A percentile compares a stretch with the other conserved stretches of the same genome.
Evolutionary conservation across 1,140 invertebrate species (phyloP).

Genomic region (Tetramorium alpestre): DNA sequence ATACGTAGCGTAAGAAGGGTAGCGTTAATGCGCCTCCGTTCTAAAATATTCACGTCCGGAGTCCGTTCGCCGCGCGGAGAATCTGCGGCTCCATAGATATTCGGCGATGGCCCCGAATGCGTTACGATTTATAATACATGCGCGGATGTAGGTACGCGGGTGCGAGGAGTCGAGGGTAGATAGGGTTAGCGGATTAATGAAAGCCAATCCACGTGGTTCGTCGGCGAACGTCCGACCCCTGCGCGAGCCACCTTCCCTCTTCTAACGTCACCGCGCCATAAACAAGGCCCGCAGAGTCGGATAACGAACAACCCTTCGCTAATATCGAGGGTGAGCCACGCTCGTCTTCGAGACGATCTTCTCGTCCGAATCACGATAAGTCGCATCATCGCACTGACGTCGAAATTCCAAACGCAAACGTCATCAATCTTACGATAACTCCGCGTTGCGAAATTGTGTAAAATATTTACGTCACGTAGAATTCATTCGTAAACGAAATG

Average conservation of each 20-base stretch:
- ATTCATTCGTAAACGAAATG: neutral
- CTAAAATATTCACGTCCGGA: constrained; percentile 84
- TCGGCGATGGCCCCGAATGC: constrained; percentile 78
- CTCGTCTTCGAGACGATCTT: constrained; percentile 52
- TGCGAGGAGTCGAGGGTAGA: constrained; percentile 69
- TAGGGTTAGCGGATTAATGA: constrained; percentile 85
- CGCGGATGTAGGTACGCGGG: constrained; percentile 60
- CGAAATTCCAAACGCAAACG: neutral
- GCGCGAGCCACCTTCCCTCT: constrained; percentile 72
- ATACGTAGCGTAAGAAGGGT: constrained; percentile 85
- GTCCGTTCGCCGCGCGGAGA: constrained; percentile 77
- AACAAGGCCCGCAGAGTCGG: constrained; percentile 80
- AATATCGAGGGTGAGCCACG: constrained; percentile 58
- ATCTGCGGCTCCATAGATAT: constrained; percentile 82
- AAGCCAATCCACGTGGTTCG: constrained; percentile 81
- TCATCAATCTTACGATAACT: neutral
- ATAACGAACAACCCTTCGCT: constrained; percentile 75
- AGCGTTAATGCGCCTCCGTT: constrained; percentile 82
- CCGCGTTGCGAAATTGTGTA: neutral
- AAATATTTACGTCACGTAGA: neutral
- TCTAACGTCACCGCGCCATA: constrained; percentile 79
- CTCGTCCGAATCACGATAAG: constrained; percentile 30
- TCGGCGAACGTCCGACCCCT: constrained; percentile 18
- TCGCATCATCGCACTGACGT: neutral
- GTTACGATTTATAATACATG: constrained; percentile 84